These are phyloP conservation scores for Macrostomum cliftonense DNA, from an alignment of 2,888 invertebrate genomes.

Conservation along the genomic window DNA sequence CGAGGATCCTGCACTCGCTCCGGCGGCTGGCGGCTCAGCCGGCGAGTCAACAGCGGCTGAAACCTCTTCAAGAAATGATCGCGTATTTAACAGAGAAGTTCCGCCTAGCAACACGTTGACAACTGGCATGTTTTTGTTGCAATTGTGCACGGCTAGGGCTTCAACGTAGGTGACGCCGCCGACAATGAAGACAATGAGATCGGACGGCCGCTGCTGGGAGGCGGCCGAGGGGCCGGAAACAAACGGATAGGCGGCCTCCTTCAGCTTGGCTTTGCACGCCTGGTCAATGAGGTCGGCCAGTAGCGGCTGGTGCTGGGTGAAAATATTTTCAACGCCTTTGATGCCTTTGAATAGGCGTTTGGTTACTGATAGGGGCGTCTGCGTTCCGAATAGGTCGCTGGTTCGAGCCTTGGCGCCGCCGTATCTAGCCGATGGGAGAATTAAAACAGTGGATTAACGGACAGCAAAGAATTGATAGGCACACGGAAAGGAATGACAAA, in stretches of 20 bases:
- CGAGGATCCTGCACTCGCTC: too few relatives aligned
- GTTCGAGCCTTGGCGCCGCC: constrained; percentile 62
- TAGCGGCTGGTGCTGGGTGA: constrained; percentile 89
- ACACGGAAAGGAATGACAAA: too few relatives aligned
- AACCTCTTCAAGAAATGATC: constrained; percentile 8
- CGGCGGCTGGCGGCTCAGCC: too few relatives aligned
- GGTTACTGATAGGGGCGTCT: constrained; percentile 47
- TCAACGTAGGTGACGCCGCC: constrained; percentile 95
- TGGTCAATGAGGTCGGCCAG: constrained; percentile 72
- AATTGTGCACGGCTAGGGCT: constrained; percentile 55
- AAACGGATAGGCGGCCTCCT: constrained; percentile 59
- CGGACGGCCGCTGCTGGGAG: constrained; percentile 41
- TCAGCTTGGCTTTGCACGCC: constrained; percentile 67
- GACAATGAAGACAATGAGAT: constrained; percentile 83
- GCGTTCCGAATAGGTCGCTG: constrained; percentile 59
- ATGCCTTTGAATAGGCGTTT: constrained; percentile 42
- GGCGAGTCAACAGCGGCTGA: background rate
- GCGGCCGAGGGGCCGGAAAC: background rate
- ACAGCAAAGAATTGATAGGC: too few relatives aligned
- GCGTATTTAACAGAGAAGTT: constrained; percentile 62
- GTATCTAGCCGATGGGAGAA: constrained; percentile 50
- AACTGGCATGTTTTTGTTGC: constrained; percentile 53
- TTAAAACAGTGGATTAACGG: constrained; percentile 45
- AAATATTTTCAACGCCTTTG: constrained; percentile 85
- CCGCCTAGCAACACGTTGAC: constrained; percentile 66